Base-by-base conservation (phyloP, 2,797 vertebrate genomes). In the Decapterus maruadsi region DNA sequence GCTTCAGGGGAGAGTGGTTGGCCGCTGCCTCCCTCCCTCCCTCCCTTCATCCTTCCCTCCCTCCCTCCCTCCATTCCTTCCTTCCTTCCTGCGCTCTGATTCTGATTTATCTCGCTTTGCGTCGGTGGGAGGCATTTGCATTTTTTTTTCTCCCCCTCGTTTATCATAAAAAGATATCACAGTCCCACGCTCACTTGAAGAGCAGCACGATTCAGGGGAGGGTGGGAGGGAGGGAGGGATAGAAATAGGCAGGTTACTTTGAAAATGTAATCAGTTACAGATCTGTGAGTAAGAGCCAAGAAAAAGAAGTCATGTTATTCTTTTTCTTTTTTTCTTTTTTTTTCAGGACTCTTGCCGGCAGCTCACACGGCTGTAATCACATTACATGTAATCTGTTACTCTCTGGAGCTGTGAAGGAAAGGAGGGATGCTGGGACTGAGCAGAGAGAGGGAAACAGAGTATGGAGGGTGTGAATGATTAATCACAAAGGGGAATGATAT, bases 151-250 rank as follows among this genome's bases (percentile, higher is more conserved):
- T 89, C 85, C 87, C 87, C 86, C 93, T 93, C 93, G 82, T 94
- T 95, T 95, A 95, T 95, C 94, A 95, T 95, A 93, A 95, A 92
- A 94, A 94, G 93, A 95, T 94, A 94, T 94, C 93, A 85, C 92
- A 93, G 93, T 93, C 95, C 95, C 94, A 96, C 95, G 94, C 95
- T 89, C 91, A 91, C 92, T 93, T 91, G 83, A 90, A 93, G 91
- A 93, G 91, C 90, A 77, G 88, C 91, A 92, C 89, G 90, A 93
- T 89, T 91, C 90, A 88, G 72, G 59, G 68, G 26, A 26, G 26
- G 26, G 26, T 1, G 81, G 84, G 84, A 48, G 81, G 83, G 90
- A 89, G 86, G 89, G 48, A 83, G 86, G 58, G 88, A 86, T 87
- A 26, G 86, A 90, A 89, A 92, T 90, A 92, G 90, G 74, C 65